Conservation (phyloP, 2,888 invertebrate genomes). For the Pemphredon lugubris region DNA sequence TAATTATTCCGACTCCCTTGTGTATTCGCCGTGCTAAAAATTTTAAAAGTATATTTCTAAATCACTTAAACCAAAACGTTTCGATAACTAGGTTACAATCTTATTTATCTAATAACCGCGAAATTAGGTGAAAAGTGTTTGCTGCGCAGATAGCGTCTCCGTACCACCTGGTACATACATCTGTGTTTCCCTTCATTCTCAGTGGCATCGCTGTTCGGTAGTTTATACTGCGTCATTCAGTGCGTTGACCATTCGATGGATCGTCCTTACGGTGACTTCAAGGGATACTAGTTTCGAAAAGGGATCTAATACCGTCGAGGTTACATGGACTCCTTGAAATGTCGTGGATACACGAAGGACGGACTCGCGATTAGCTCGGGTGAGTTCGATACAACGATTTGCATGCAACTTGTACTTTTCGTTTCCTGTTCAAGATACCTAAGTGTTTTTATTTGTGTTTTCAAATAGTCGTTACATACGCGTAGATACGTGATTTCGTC, state of each 20-base stretch:
- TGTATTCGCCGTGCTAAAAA: too few species aligned
- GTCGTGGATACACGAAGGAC: conserved; percentile 77
- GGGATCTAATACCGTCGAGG: conserved; percentile 58
- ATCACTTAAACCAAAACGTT: too few species aligned
- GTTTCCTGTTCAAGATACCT: conserved; percentile 31
- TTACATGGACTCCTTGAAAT: conserved; percentile 77
- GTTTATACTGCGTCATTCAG: too few species aligned
- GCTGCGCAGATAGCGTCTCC: conserved; percentile 10
- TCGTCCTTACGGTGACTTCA: conserved; percentile 34
- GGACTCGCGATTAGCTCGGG: conserved; percentile 79
- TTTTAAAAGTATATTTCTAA: too few species aligned
- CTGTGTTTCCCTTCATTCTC: too few species aligned
- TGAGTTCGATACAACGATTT: conserved; percentile 59
- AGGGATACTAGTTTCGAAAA: conserved; percentile 36
- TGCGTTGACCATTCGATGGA: too few species aligned
- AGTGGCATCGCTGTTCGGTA: too few species aligned
- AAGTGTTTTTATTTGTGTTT: too few species aligned
- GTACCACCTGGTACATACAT: background rate
- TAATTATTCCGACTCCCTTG: too few species aligned
- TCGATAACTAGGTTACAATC: too few species aligned
- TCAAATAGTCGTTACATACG: too few species aligned
- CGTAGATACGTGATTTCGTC: too few species aligned
- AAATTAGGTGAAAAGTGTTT: conserved; percentile 1
- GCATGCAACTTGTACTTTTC: conserved; percentile 28
- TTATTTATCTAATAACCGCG: conserved; percentile 8